Evolutionary conservation across 1,140 invertebrate species (phyloP).

Genomic region (Vollenhovia emeryi): DNA sequence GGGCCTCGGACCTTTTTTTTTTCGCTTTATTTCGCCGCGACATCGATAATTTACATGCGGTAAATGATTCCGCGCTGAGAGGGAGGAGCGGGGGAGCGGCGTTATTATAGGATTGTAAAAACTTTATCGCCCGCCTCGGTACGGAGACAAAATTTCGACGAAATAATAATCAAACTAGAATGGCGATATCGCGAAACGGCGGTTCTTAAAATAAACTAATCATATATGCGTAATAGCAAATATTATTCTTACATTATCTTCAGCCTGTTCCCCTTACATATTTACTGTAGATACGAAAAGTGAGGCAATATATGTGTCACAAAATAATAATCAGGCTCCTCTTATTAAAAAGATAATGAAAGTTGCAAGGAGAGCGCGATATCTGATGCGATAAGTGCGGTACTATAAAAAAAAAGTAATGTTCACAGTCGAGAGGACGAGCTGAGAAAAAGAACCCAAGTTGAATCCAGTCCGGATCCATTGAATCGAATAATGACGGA

Average conservation of each 20-base stretch:
- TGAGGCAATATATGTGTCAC: slow-evolving; percentile 31
- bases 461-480: background rate
- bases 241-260: slow-evolving; percentile 47
- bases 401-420: slow-evolving; percentile 9
- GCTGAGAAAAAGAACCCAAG: background rate
- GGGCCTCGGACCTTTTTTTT: slow-evolving; percentile 15
- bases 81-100: background rate
- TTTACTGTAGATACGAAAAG: slow-evolving; percentile 36
- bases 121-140: background rate
- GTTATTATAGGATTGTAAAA: slow-evolving; percentile 8
- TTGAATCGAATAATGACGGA: slow-evolving; percentile 6
- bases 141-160: background rate
- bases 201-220: slow-evolving; percentile 34
- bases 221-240: slow-evolving; percentile 36
- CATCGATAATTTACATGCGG: slow-evolving; percentile 48
- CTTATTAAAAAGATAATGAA: slow-evolving; percentile 26
- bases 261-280: slow-evolving; percentile 7
- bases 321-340: slow-evolving; percentile 16
- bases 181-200: background rate
- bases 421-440: background rate
- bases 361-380: background rate
- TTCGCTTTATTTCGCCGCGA: slow-evolving; percentile 30
- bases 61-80: slow-evolving; percentile 14
- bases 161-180: slow-evolving; percentile 7
- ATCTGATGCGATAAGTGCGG: slow-evolving; percentile 21